Base-by-base conservation (phyloP, 2,113 vertebrate genomes). In the Romanogobio albipinnatus region DNA sequence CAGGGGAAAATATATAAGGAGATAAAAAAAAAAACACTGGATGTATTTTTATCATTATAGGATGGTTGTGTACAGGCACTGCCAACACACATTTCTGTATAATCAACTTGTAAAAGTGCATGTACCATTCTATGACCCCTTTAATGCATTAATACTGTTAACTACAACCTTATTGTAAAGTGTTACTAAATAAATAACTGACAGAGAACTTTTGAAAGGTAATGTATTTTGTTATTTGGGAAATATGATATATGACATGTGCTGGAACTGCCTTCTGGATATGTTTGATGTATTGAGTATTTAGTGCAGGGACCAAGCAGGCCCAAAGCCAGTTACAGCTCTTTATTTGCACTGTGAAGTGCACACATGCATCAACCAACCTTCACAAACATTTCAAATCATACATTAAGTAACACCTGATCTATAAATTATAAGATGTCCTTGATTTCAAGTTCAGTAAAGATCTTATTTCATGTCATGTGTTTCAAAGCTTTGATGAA, bases 261-360 rank as follows among this genome's bases (percentile, higher is more conserved):
- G 24, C 10, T 62, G 24, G 10, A 62, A 26, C 59, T 62, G 59
- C 61, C 61, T 62, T 62, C 61, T 62, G 24, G 61, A 62, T 62
- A 62, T 62, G 58, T 62, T 62, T 62, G 61, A 62, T 62, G 26
- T 62, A 62, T 62, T 29, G 61, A 26, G 61, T 62, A 29, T 62
- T 62, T 62, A 62, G 24, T 13, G 24, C 61, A 62, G 24, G 24
- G 4, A 29, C 61, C 61, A 62, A 62, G 11, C 4, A 29, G 5
- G 61, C 61, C 24, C 61, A 64, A 13, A 64, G 26, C 61, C 61
- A 64, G 26, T 64, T 29, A 64, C 11, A 29, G 62, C 10, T 64
- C 14, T 64, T 64, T 29, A 33, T 64, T 64, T 64, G 13, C 62
- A 64, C 62, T 68, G 29, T 39, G 64, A 70, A 70, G 19, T 70